Percentiles rank a stretch among this genome's conserved stretches.
Evolutionary conservation across 2,797 vertebrate genomes (phyloP).

Genomic region (Gadopsis marmoratus): DNA sequence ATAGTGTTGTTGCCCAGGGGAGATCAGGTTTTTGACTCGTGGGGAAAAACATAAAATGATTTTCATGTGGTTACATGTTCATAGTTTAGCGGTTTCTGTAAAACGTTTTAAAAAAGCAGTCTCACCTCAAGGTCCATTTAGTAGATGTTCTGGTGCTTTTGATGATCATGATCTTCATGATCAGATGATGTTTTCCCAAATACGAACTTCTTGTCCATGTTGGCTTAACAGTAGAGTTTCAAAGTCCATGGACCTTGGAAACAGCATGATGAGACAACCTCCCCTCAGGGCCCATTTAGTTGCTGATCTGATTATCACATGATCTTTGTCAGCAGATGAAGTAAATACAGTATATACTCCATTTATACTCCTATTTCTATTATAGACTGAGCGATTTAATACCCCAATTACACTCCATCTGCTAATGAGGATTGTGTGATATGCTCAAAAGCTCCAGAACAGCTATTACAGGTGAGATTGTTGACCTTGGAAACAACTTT

Average conservation of each 20-base stretch:
- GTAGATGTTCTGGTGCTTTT: background rate
- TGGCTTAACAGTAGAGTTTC: background rate
- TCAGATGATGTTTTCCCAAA: no score
- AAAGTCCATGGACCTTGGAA: background rate
- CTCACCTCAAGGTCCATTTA: background rate
- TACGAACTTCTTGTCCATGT: background rate
- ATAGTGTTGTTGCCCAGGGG: no score
- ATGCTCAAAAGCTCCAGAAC: background rate
- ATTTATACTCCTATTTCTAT: background rate
- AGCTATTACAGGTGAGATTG: background rate
- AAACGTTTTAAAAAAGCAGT: background rate
- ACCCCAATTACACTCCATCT: background rate
- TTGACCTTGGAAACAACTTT: background rate
- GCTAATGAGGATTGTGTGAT: background rate
- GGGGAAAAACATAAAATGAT: background rate
- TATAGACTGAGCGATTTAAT: background rate
- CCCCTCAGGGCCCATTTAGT: background rate
- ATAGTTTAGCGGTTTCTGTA: background rate
- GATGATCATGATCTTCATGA: background rate
- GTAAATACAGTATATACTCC: background rate
- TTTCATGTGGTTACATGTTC: background rate
- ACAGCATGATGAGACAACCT: background rate
- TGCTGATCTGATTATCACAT: background rate
- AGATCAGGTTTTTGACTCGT: no score
- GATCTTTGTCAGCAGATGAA: background rate